Evolutionary conservation across 2,797 vertebrate genomes (phyloP).

Genomic region (Paramormyrops hopkinsi): DNA sequence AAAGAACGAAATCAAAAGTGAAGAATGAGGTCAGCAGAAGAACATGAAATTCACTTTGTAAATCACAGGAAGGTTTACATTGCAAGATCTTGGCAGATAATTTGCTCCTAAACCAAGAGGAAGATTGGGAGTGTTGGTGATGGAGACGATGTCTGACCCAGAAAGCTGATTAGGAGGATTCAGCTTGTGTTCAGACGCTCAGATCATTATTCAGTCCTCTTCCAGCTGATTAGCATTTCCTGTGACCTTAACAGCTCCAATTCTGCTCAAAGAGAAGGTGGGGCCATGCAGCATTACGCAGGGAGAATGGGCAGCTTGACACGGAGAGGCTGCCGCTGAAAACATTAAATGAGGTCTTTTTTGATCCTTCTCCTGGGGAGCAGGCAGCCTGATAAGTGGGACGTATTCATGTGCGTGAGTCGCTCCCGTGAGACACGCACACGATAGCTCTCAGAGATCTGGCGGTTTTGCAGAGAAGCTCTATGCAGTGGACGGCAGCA

Average conservation of each 20-base stretch:
- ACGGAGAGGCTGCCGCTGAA: not conserved
- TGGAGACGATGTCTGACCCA: not conserved
- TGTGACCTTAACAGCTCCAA: not conserved
- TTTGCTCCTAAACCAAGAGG: not conserved
- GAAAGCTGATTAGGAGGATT: not conserved
- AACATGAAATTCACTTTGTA: not conserved
- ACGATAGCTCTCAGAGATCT: not conserved
- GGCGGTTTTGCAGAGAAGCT: too few species aligned
- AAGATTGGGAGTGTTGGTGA: not conserved
- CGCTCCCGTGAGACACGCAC: not conserved
- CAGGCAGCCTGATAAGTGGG: constrained; percentile 9
- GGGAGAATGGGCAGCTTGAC: not conserved
- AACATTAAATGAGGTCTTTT: constrained; percentile 17
- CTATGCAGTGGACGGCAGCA: not conserved
- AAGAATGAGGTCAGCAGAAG: not conserved
- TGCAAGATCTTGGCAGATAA: not conserved
- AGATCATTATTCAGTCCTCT: constrained; percentile 10
- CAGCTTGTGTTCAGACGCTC: not conserved
- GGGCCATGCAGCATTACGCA: not conserved
- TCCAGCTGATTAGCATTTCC: not conserved
- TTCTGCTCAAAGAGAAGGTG: not conserved
- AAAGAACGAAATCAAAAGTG: not conserved
- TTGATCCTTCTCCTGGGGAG: not conserved
- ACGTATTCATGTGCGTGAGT: not conserved
- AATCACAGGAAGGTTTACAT: not conserved